Conservation (phyloP, 2,797 vertebrate genomes). For the Chiroxiphia lanceolata region DNA sequence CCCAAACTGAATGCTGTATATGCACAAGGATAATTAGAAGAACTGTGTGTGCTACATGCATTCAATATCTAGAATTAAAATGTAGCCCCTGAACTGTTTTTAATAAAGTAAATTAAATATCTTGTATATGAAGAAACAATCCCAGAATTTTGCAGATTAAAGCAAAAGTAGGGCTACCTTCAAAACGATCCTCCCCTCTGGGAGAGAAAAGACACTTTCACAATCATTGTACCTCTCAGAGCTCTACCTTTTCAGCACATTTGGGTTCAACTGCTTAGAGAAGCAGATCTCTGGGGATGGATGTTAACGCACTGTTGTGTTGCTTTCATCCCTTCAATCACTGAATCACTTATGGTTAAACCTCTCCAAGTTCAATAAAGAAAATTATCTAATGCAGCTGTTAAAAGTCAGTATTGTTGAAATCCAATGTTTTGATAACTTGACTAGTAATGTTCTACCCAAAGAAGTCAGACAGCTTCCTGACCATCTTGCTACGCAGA, state of each 20-base stretch:
- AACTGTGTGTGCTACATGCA: neutral
- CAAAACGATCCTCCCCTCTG: neutral
- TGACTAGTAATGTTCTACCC: neutral
- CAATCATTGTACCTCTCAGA: neutral
- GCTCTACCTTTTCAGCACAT: constrained; percentile 24
- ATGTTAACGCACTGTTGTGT: constrained; percentile 26
- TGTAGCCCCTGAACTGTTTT: neutral
- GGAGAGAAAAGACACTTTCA: neutral
- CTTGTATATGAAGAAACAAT: neutral
- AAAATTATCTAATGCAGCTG: constrained; percentile 20
- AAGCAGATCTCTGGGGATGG: constrained; percentile 38
- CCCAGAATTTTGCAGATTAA: neutral
- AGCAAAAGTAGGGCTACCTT: neutral
- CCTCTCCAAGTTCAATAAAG: constrained; percentile 43
- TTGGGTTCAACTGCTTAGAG: constrained; percentile 14
- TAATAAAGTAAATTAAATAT: constrained; percentile 1
- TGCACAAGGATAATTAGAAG: neutral
- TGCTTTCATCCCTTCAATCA: constrained; percentile 50
- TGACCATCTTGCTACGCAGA: neutral
- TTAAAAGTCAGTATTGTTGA: constrained; percentile 19
- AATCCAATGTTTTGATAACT: constrained; percentile 36
- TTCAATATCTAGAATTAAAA: neutral
- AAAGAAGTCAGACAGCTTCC: neutral
- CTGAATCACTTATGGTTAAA: constrained; percentile 36
- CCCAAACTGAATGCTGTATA: neutral